Evolutionary conservation across 2,888 invertebrate species (phyloP).

Genomic region (Uloborus plumipes): DNA sequence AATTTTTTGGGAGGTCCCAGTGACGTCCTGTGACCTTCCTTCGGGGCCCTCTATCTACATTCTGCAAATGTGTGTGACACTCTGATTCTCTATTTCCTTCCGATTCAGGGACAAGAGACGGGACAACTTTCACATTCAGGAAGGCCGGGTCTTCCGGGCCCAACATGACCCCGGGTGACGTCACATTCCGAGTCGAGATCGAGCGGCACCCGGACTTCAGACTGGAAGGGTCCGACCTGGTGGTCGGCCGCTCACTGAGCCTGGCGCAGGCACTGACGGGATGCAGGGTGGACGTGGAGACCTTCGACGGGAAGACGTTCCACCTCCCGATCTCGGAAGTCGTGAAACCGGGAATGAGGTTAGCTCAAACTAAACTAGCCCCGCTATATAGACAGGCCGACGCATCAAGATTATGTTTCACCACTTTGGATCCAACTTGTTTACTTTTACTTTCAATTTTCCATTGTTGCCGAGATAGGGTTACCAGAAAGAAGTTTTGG

Average conservation of each 20-base stretch:
- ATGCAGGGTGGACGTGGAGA: constrained; percentile 24
- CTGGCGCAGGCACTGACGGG: constrained; percentile 43
- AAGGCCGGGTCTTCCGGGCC: constrained; percentile 36
- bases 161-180: constrained; percentile 40
- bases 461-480: too few species aligned
- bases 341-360: constrained; percentile 41
- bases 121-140: constrained; percentile 32
- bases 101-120: constrained; percentile 28
- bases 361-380: not conserved
- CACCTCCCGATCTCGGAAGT: constrained; percentile 38
- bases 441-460: too few species aligned
- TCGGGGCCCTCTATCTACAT: too few species aligned
- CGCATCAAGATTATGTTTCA: too few species aligned
- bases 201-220: constrained; percentile 22
- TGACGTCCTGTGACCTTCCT: too few species aligned
- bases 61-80: not conserved
- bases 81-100: not conserved
- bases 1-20: too few species aligned
- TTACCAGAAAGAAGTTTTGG: too few species aligned
- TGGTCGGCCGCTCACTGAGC: not conserved
- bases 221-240: constrained; percentile 35
- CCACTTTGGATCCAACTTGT: too few species aligned
- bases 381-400: too few species aligned
- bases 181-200: constrained; percentile 33
- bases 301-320: constrained; percentile 44